Evolutionary conservation across 2,113 vertebrate species (phyloP).

Genomic region (Propithecus coquereli): DNA sequence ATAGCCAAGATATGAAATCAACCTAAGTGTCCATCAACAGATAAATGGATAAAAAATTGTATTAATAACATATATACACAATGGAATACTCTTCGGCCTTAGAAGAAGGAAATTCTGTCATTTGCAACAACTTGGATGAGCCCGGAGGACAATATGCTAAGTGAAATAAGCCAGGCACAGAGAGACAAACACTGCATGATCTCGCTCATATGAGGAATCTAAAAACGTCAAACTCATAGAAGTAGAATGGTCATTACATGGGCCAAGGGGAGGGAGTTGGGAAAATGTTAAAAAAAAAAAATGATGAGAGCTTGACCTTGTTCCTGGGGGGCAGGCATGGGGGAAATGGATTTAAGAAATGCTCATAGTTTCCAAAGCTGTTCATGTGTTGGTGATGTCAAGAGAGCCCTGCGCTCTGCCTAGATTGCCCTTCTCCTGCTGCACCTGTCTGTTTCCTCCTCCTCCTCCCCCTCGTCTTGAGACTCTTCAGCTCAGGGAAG

Average conservation of each 20-base stretch:
- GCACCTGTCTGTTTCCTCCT: neutral
- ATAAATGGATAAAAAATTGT: neutral
- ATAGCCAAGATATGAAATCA: neutral
- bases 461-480: neutral
- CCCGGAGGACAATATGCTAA: neutral
- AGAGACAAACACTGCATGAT: neutral
- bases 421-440: neutral
- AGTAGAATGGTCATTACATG: neutral
- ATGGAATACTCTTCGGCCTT: neutral
- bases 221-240: neutral
- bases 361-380: neutral
- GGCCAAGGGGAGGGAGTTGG: neutral
- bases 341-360: neutral
- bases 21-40: neutral
- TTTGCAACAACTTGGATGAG: neutral
- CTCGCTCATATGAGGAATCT: neutral
- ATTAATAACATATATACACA: neutral
- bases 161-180: neutral
- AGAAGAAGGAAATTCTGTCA: neutral
- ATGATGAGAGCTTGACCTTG: neutral
- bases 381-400: rapidly evolving
- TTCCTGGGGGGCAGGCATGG: neutral
- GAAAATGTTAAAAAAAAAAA: neutral
- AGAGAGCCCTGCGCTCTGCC: neutral
- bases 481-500: neutral